Percentiles rank a stretch among this genome's conserved stretches.
Evolutionary conservation across 2,888 invertebrate species (phyloP).

Genomic region (Chloroclysta siterata): DNA sequence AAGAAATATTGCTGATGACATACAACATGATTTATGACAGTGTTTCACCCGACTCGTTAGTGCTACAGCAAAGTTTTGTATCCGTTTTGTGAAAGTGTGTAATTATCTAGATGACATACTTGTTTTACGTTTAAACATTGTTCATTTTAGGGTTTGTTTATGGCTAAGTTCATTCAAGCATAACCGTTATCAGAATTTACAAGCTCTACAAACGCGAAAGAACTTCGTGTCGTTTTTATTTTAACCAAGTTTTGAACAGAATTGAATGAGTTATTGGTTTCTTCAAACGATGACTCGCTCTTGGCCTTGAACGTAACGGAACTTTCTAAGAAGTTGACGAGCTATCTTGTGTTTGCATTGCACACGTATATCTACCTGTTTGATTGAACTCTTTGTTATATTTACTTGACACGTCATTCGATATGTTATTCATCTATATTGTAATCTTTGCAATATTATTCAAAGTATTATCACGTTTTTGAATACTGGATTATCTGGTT

Average conservation of each 20-base stretch:
- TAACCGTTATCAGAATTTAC: slow-evolving; percentile 10
- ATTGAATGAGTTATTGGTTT: slow-evolving; percentile 13
- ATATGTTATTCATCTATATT: slow-evolving; percentile 16
- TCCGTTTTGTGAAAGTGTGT: slow-evolving; percentile 36
- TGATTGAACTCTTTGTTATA: slow-evolving; percentile 30
- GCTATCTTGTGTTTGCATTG: slow-evolving; percentile 17
- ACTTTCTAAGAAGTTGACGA: slow-evolving; percentile 13
- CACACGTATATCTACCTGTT: slow-evolving; percentile 20
- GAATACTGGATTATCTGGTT: slow-evolving; percentile 4
- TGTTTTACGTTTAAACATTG: slow-evolving; percentile 14
- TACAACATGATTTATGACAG: slow-evolving; percentile 23
- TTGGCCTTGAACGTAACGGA: slow-evolving; percentile 14
- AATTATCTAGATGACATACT: slow-evolving; percentile 26
- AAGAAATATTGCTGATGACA: neutral
- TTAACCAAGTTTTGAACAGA: neutral
- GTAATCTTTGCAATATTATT: slow-evolving; percentile 8
- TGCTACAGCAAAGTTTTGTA: slow-evolving; percentile 21
- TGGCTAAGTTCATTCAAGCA: slow-evolving; percentile 11
- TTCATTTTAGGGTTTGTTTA: slow-evolving; percentile 11
- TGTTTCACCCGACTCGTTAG: slow-evolving; percentile 10
- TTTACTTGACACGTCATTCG: slow-evolving; percentile 21
- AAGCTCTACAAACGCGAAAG: slow-evolving; percentile 6
- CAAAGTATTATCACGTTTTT: slow-evolving; percentile 14
- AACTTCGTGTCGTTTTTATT: slow-evolving; percentile 1
- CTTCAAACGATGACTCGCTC: slow-evolving; percentile 10